These are phyloP conservation scores for Ceriagrion tenellum DNA, from an alignment of 2,888 invertebrate species.

Conservation along the genomic window DNA sequence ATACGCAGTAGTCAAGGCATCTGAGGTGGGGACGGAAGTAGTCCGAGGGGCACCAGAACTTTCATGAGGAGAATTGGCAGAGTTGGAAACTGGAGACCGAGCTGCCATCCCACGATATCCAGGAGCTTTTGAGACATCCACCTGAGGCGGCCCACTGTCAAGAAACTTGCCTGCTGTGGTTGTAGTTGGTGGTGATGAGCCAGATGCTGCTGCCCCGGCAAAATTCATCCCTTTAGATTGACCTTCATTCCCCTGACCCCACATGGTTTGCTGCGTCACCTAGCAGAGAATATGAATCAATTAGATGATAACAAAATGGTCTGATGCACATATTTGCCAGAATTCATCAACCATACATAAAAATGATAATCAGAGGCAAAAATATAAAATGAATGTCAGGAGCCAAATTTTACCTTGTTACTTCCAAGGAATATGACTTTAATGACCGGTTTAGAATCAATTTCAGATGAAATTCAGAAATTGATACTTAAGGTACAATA, in stretches of 20 bases:
- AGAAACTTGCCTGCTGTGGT: constrained; percentile 77
- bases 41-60: constrained; percentile 52
- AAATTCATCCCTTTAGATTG: constrained; percentile 84
- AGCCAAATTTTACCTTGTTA: too few relatives aligned
- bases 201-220: constrained; percentile 84
- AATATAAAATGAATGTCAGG: too few relatives aligned
- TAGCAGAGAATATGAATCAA: constrained; percentile 71
- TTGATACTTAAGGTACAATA: too few relatives aligned
- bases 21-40: constrained; percentile 64
- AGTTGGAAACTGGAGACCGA: constrained; percentile 87
- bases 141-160: constrained; percentile 81
- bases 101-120: constrained; percentile 91
- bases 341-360: too few relatives aligned
- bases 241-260: constrained; percentile 80
- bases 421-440: too few relatives aligned
- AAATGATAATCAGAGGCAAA: too few relatives aligned
- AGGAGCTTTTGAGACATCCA: constrained; percentile 93
- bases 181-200: constrained; percentile 74
- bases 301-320: not conserved
- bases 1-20: constrained; percentile 7
- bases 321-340: too few relatives aligned
- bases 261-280: constrained; percentile 83
- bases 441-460: too few relatives aligned
- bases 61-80: constrained; percentile 76
- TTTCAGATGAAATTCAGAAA: too few relatives aligned